Evolutionary conservation across 2,888 invertebrate genomes (phyloP).

Genomic region (Harpagoxenus sublaevis): DNA sequence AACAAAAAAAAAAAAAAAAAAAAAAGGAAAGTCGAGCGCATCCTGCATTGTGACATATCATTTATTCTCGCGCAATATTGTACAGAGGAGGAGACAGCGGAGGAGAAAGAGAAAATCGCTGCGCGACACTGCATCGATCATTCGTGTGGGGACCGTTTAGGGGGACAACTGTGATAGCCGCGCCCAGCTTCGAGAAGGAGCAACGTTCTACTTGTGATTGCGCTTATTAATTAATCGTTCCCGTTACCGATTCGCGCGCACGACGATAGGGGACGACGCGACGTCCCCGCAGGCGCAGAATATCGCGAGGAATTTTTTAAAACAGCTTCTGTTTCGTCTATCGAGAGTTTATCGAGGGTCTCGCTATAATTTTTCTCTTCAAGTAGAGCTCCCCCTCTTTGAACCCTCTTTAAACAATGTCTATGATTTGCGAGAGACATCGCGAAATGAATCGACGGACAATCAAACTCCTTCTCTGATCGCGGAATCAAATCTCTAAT

Average conservation of each 20-base stretch:
- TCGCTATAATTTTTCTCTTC: slow-evolving; percentile 61
- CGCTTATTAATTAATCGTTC: slow-evolving; percentile 52
- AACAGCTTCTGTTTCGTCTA: slow-evolving; percentile 58
- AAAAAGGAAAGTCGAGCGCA: background rate
- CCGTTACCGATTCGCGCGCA: slow-evolving; percentile 23
- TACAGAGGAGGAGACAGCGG: background rate
- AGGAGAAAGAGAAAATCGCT: slow-evolving; percentile 5
- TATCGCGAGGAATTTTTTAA: slow-evolving; percentile 29
- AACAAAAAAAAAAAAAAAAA: background rate
- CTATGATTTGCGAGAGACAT: background rate
- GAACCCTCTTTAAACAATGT: background rate
- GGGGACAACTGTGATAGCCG: slow-evolving; percentile 55
- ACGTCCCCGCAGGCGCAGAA: background rate
- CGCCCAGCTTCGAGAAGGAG: slow-evolving; percentile 30
- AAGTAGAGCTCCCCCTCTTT: slow-evolving; percentile 30
- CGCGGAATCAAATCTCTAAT: slow-evolving; percentile 22
- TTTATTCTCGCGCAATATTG: slow-evolving; percentile 11
- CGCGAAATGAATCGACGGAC: background rate
- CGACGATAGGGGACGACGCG: slow-evolving; percentile 38
- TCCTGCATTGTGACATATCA: slow-evolving; percentile 33
- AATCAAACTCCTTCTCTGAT: background rate
- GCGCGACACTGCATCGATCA: background rate
- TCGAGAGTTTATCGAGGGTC: slow-evolving; percentile 69
- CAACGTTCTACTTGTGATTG: slow-evolving; percentile 32
- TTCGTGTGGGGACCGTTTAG: background rate